Base-by-base conservation (phyloP, 2,797 vertebrate species). In the Smutsia temminckii region DNA sequence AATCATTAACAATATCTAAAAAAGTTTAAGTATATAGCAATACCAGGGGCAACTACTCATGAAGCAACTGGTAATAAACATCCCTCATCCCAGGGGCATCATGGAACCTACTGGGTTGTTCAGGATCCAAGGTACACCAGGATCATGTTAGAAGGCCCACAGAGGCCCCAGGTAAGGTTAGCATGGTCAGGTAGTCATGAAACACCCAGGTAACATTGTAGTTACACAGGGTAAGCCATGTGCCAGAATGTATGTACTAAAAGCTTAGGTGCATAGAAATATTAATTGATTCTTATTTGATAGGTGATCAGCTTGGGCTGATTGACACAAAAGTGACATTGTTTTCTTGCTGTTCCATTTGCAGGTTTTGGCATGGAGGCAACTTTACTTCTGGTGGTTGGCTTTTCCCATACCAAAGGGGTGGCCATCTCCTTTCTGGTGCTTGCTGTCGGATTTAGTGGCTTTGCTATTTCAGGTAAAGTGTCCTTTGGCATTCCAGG, bases 301-400 rank as follows among this genome's bases (percentile, higher is more conserved):
- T 51, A 59, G 71, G n/a, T 75, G 17, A 51, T n/a, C 32, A 63
- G 55, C 23, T 88, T 80, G 20, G 5, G 16, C 11, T 77, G 46
- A 84, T 4, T 34, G 79, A 51, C 51, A 32, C 32, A 13, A 9
- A 32, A 84, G 51, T 96, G 64, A 95, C 25, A 4, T 80, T 2
- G 32, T 8, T 2, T 4, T 16, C 18, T 34, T 37, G 23, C 61
- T 93, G 21, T 96, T 98, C 92, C 13, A 5, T 95, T 97, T 96
- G 14, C 98, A 99, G 99, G 99, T 32, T 99, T 99, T 97, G 99
- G 99, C n/a, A 99, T 99, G 99, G 99, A 99, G 96, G 99, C 99
- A 27, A 99, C 99, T 3, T 98, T 99, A 92, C 98, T 99, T 94
- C 97, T 99, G 96, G 99, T 99, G 81, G 99, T 99, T n/a, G 99